Evolutionary conservation across 1,140 invertebrate species (phyloP), one percentile per base, ranked within the genome.

Genomic region (Thaumetopoea pityocampa): DNA sequence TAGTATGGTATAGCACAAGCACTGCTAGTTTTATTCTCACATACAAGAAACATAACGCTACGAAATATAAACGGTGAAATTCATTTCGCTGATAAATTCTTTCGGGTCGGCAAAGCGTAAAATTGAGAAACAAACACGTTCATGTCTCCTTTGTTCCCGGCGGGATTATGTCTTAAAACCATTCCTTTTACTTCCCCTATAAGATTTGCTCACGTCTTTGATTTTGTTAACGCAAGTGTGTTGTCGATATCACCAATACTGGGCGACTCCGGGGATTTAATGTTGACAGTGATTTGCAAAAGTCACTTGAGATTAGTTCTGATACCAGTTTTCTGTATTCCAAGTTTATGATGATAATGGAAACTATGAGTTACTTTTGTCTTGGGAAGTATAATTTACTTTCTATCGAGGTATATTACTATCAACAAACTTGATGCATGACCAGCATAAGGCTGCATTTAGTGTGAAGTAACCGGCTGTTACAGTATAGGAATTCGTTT

Each of bases 61-160:
- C 16, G 8, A 41, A 7, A 6, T 30, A 17, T 16, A 8, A 30
- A 16, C 18, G 10, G 61, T 62, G 59, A n/a, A 67, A 67, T 68
- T 65, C 57, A 60, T 61, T 66, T 56, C 45, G 47, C 40, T 43
- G 59, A 51, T 45, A 48, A 51, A 67, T 74, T 67, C 61, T 67
- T 69, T 67, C 60, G 23, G 51, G 52, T 48, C 61, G 44, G 51
- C 54, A 52, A 59, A 62, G 51, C 71, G 67, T 66, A 60, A 74
- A 74, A 74, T 74, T 74, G 67, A 49, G 52, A 51, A 57, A 67
- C 57, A 74, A 74, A 74, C 67, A 73, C 62, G 51, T 45, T 51
- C 46, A 51, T 53, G 40, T 67, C 43, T 30, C 20, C 33, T 58
- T 48, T 50, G 47, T 57, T 64, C 55, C 55, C 56, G 50, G 45